phyloP scores from a whole-genome alignment of 2,113 vertebrate genomes.

The Desmodus rotundus region DNA sequence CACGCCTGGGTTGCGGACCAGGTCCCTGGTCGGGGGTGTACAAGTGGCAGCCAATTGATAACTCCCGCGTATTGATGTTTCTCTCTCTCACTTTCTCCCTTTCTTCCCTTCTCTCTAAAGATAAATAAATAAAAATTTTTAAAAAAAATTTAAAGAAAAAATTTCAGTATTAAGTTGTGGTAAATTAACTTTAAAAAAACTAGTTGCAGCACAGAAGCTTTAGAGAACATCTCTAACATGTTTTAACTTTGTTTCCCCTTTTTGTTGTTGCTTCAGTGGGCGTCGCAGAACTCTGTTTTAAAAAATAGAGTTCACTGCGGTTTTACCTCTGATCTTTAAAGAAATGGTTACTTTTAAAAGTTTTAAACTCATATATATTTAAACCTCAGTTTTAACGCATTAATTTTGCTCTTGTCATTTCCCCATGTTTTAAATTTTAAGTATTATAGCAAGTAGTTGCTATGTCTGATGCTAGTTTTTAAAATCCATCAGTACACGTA shows the following conservation, averaged over 20 bases:
- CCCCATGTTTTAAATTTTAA: background rate
- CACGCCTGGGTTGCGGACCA: no score
- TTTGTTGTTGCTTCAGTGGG: conserved; percentile 37
- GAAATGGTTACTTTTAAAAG: background rate
- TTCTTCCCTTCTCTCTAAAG: no score
- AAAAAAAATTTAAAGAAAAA: no score
- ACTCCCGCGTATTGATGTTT: no score
- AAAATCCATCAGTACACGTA: background rate
- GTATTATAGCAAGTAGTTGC: background rate
- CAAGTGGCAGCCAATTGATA: no score
- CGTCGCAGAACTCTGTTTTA: conserved; percentile 19
- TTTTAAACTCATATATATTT: conserved; percentile 8
- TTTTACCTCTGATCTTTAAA: background rate
- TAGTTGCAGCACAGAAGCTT: conserved; percentile 19
- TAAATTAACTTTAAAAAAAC: conserved; percentile 38
- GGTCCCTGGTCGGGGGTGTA: no score
- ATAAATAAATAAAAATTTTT: no score
- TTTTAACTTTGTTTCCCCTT: conserved; percentile 37
- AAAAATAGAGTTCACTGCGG: background rate
- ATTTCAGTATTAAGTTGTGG: background rate
- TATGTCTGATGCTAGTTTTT: conserved; percentile 18
- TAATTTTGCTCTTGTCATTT: conserved; percentile 37
- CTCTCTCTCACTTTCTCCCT: no score
- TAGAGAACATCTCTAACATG: conserved; percentile 12
- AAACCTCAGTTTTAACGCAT: conserved; percentile 12